Conservation (phyloP, 2,797 vertebrate species). For the Acrossocheilus wenchowensis region DNA sequence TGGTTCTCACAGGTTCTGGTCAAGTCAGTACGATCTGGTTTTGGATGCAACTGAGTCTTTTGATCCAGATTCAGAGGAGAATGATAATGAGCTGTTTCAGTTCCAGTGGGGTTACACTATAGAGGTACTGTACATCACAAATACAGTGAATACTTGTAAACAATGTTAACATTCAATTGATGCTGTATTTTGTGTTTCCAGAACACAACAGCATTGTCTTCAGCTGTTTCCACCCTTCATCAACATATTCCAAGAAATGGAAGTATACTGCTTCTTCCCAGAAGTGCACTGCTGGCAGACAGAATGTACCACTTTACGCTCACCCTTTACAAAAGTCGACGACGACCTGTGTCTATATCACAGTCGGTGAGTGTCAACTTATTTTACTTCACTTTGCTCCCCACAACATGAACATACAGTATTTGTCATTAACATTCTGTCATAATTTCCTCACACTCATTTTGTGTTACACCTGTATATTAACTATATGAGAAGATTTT, state of each 20-base stretch:
- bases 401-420: background rate
- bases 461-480: background rate
- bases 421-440: background rate
- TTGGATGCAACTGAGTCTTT: conserved; percentile 79
- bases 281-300: conserved; percentile 61
- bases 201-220: conserved; percentile 31
- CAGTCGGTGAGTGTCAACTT: conserved; percentile 73
- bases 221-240: background rate
- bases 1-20: conserved; percentile 76
- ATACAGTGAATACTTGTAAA: background rate
- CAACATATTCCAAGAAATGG: conserved; percentile 51
- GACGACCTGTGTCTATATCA: conserved; percentile 66
- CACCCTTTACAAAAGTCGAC: conserved; percentile 74
- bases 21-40: conserved; percentile 70
- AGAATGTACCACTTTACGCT: conserved; percentile 73
- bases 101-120: conserved; percentile 73
- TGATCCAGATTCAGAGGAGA: conserved; percentile 75
- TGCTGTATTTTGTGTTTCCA: conserved; percentile 39
- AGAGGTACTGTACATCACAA: conserved; percentile 61
- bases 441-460: background rate
- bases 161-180: background rate
- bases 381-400: background rate
- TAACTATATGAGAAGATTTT: no score
- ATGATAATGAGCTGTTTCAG: conserved; percentile 63
- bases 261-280: conserved; percentile 66